Evolutionary conservation across 2,888 invertebrate genomes (phyloP).

Genomic region (Omphaloscelis lunosa): DNA sequence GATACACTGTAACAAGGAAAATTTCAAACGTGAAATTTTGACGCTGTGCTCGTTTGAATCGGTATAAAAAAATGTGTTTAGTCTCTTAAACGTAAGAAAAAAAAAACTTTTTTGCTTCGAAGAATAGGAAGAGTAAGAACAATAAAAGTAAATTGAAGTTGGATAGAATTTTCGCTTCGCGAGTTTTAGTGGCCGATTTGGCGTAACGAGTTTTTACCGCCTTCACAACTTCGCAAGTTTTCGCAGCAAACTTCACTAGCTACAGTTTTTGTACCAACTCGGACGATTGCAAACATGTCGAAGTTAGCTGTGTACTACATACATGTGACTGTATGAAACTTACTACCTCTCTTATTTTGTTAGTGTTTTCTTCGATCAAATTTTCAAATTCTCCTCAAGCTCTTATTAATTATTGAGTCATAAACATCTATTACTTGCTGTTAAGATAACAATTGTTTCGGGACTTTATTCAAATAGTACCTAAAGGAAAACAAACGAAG

Average conservation of each 20-base stretch:
- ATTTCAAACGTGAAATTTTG: slow-evolving; percentile 80
- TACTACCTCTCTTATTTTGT: slow-evolving; percentile 32
- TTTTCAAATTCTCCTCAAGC: slow-evolving; percentile 19
- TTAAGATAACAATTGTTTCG: slow-evolving; percentile 55
- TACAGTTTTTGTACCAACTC: slow-evolving; percentile 75
- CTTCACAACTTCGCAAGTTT: slow-evolving; percentile 87
- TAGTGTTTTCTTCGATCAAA: slow-evolving; percentile 31
- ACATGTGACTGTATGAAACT: slow-evolving; percentile 56
- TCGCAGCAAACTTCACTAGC: slow-evolving; percentile 77
- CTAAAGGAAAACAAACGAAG: slow-evolving; percentile 44
- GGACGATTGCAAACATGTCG: slow-evolving; percentile 70
- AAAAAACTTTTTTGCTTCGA: slow-evolving; percentile 77
- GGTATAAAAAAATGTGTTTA: slow-evolving; percentile 85
- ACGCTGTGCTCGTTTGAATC: slow-evolving; percentile 80
- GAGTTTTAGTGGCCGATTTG: slow-evolving; percentile 90
- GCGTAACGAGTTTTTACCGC: slow-evolving; percentile 90
- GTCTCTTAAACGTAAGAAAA: slow-evolving; percentile 80
- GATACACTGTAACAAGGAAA: slow-evolving; percentile 77
- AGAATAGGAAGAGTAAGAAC: slow-evolving; percentile 87
- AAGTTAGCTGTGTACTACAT: slow-evolving; percentile 60
- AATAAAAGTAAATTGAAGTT: slow-evolving; percentile 90
- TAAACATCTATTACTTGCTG: slow-evolving; percentile 34
- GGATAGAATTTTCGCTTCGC: slow-evolving; percentile 90
- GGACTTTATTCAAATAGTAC: slow-evolving; percentile 26
- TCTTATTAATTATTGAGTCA: slow-evolving; percentile 31